Percentiles rank a stretch among this genome's conserved stretches.
phyloP scores from a whole-genome alignment of 2,797 vertebrate species.

The Chrysocyon brachyurus region DNA sequence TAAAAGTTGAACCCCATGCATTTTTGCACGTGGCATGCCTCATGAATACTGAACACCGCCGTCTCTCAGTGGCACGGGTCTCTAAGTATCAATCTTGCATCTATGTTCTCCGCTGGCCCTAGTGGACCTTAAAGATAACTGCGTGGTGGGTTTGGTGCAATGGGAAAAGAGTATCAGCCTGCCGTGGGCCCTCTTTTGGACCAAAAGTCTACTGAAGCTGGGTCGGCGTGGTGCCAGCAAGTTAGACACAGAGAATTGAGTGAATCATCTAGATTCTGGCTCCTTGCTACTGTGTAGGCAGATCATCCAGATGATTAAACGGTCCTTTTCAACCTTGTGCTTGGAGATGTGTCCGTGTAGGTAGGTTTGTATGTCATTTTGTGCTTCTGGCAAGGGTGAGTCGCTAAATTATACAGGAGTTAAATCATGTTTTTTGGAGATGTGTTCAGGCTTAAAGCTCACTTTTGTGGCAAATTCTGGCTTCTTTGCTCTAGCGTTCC shows the following conservation, averaged over 20 bases:
- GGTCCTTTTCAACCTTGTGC: background rate
- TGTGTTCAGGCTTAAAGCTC: conserved; percentile 32
- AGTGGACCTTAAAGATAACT: conserved; percentile 34
- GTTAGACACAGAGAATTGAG: background rate
- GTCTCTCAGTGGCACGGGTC: background rate
- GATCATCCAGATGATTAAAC: background rate
- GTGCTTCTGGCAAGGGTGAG: background rate
- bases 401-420: background rate
- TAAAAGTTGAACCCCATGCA: background rate
- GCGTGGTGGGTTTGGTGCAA: background rate
- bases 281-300: background rate
- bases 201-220: background rate
- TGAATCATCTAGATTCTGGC: background rate
- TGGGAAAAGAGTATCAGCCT: background rate
- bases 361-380: background rate
- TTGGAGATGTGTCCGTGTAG: background rate
- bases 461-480: conserved; percentile 2
- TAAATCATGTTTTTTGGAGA: conserved; percentile 39
- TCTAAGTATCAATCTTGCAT: conserved; percentile 33
- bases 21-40: background rate
- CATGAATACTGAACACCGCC: background rate
- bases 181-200: background rate
- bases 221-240: background rate
- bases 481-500: background rate
- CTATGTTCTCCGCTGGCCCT: background rate